Evolutionary conservation across 1,140 invertebrate genomes (phyloP).

Genomic region (Helicoverpa zea): DNA sequence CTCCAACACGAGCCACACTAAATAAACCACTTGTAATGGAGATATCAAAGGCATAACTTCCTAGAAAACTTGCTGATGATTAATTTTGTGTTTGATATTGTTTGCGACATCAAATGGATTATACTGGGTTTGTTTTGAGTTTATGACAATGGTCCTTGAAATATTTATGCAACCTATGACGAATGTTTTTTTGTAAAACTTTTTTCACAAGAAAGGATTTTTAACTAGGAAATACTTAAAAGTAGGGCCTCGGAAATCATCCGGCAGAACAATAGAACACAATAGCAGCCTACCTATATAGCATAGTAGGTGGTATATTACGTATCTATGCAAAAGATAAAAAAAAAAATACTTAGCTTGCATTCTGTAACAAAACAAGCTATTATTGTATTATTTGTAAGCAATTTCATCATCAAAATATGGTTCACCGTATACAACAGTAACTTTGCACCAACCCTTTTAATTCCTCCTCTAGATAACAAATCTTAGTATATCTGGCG

Average conservation of each 20-base stretch:
- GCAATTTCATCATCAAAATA: no score
- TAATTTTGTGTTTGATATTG: neutral
- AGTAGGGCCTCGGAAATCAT: no score
- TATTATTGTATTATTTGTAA: no score
- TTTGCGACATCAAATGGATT: neutral
- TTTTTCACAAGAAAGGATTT: no score
- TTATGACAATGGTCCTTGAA: neutral
- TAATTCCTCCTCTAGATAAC: neutral
- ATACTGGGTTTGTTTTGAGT: neutral
- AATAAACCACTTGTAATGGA: conserved; percentile 1
- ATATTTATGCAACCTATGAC: neutral
- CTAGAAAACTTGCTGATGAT: conserved; percentile 6
- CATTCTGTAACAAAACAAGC: no score
- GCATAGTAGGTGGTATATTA: no score
- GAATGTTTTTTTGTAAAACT: no score
- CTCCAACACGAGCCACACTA: neutral
- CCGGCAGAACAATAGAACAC: no score
- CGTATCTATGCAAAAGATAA: no score
- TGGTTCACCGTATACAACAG: neutral
- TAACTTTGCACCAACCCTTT: neutral
- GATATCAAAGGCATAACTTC: conserved; percentile 12
- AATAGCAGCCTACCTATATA: neutral
- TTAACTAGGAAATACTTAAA: no score
- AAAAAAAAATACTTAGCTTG: no score
- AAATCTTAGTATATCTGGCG: neutral